A percentile compares a stretch with the other conserved stretches of the same genome.
Conservation (phyloP, 2,888 invertebrate species). For the Trissoscelio sp. region DNA sequence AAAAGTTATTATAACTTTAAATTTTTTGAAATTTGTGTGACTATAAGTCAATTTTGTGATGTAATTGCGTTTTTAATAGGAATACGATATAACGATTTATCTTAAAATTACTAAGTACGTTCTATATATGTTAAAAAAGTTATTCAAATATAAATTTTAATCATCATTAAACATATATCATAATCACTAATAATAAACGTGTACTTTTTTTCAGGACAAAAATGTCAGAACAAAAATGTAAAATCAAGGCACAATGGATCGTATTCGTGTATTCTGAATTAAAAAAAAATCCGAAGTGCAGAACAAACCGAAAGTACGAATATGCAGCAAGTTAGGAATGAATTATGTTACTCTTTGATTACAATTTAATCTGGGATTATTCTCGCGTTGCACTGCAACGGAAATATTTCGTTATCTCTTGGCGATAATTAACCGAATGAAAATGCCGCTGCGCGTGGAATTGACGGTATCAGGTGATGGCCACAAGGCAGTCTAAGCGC, state of each 20-base stretch:
- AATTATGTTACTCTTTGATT: constrained; percentile 46
- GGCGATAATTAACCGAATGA: constrained; percentile 60
- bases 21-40: no score
- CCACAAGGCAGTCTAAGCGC: constrained; percentile 23
- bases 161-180: background rate
- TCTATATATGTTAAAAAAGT: no score
- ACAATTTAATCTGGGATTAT: constrained; percentile 41
- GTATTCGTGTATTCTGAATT: background rate
- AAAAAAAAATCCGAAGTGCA: background rate
- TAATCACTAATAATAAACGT: constrained; percentile 10
- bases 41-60: no score
- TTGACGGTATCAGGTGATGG: constrained; percentile 56
- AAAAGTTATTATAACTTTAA: no score
- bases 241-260: constrained; percentile 26
- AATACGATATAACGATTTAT: no score
- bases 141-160: background rate
- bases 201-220: constrained; percentile 1
- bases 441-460: constrained; percentile 42
- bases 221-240: constrained; percentile 16
- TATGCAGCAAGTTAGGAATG: constrained; percentile 21
- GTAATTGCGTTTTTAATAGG: no score
- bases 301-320: constrained; percentile 20
- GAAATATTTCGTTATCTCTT: constrained; percentile 51
- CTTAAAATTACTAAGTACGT: no score
- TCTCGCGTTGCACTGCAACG: constrained; percentile 5